Evolutionary conservation across 2,113 vertebrate species (phyloP).

Genomic region (Rhinoptilus africanus): DNA sequence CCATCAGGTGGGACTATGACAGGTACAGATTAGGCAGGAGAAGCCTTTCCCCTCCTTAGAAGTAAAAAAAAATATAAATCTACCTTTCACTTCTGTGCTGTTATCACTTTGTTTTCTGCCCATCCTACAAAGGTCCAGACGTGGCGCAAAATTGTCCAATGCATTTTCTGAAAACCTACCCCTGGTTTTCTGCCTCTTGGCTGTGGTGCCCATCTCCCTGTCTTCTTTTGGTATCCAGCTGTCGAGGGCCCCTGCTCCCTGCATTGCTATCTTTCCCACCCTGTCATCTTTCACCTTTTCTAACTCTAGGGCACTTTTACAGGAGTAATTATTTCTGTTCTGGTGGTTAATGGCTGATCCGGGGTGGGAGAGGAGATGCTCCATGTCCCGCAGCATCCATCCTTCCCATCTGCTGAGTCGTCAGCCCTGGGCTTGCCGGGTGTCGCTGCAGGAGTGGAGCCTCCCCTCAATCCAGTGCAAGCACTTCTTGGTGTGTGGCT

Average conservation of each 20-base stretch:
- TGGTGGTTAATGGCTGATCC: not conserved
- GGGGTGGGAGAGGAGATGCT: not conserved
- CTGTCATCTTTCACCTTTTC: not conserved
- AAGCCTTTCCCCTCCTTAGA: not conserved
- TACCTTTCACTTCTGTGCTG: not conserved
- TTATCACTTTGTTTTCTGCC: not conserved
- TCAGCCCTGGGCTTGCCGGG: not conserved
- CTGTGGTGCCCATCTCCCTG: rapidly evolving
- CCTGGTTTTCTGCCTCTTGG: not conserved
- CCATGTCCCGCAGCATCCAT: rapidly evolving
- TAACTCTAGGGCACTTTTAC: not conserved
- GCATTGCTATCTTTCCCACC: rapidly evolving
- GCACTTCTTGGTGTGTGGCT: not conserved
- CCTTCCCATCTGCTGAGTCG: rapidly evolving
- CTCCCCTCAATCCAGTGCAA: not conserved
- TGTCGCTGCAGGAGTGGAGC: not conserved
- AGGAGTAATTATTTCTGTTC: not conserved
- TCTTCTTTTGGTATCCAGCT: not conserved
- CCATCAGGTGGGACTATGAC: not conserved
- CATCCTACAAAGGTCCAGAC: not conserved
- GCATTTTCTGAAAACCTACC: not conserved
- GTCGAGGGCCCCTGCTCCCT: not conserved
- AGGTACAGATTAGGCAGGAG: not conserved
- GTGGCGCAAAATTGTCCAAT: rapidly evolving
- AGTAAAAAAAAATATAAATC: not conserved